Conservation (phyloP, 1,140 invertebrate genomes). For the Drosophila orosa region DNA sequence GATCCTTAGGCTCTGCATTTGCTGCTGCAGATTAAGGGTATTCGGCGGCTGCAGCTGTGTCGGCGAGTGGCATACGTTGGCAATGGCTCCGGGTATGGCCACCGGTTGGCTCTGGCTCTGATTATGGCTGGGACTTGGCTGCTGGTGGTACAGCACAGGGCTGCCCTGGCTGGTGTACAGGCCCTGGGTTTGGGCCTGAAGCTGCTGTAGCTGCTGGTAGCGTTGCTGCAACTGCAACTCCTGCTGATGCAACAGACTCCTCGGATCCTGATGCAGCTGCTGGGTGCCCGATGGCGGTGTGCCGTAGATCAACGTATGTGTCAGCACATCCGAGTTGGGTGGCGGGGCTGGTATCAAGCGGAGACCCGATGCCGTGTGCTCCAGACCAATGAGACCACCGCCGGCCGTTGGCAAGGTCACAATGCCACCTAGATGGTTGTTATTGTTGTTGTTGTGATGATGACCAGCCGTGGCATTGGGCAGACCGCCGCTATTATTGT, state of each 20-base stretch:
- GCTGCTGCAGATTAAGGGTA: constrained; percentile 55
- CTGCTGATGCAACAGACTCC: constrained; percentile 78
- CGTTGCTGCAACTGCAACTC: constrained; percentile 79
- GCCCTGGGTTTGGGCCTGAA: constrained; percentile 79
- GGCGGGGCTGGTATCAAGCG: constrained; percentile 55
- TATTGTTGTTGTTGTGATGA: constrained; percentile 32
- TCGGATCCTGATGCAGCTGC: constrained; percentile 68
- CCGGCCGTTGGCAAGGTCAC: constrained; percentile 68
- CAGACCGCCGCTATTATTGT: constrained; percentile 37
- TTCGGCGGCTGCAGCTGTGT: constrained; percentile 52
- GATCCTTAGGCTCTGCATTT: constrained; percentile 80
- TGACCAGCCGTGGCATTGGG: constrained; percentile 19
- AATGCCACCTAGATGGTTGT: constrained; percentile 44
- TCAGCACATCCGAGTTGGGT: constrained; percentile 72
- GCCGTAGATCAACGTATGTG: constrained; percentile 80
- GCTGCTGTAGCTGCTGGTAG: constrained; percentile 78
- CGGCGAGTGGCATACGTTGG: constrained; percentile 55
- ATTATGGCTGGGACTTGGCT: constrained; percentile 27
- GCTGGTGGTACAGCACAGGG: constrained; percentile 62
- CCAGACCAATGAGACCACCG: constrained; percentile 61
- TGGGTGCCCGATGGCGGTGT: constrained; percentile 69
- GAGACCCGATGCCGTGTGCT: constrained; percentile 65
- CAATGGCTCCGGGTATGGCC: constrained; percentile 59
- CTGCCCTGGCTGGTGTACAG: constrained; percentile 62
- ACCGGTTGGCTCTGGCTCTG: constrained; percentile 55